Base-by-base conservation (phyloP, 2,113 vertebrate genomes). In the Myiagra hebetior region DNA sequence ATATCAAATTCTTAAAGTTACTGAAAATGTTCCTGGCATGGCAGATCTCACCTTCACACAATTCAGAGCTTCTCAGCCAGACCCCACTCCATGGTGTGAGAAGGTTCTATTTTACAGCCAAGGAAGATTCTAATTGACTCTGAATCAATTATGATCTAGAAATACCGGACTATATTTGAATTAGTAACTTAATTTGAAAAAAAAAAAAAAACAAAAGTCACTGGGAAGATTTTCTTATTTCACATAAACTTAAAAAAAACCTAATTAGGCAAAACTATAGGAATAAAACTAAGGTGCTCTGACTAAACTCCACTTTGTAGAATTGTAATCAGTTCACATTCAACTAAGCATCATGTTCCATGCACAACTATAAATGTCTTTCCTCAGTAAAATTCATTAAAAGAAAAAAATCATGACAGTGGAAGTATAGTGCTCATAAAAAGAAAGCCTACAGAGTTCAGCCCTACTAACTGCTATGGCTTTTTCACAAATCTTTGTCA, bases 331-430 rank as follows among this genome's bases (percentile, higher is more conserved):
- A 89, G 39, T 37, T 72, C 57, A 14, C 6, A 63, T 90, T 90
- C 49, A 70, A 28, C 41, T 42, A 56, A 56, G 15, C 21, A 57
- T 47, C 19, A 57, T 23, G 8, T 50, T 93, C 49, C 19, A 20
- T 30, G 9, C 0, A 0, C 4, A 4, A 21, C n/a, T 33, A 11
- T 22, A 8, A 55, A 35, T n/a, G 3, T 17, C 9, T 70, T 9
- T 64, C 68, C 59, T 72, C 16, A 74, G 5, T 60, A 67, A 88
- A 95, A 89, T 27, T 78, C 26, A 73, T 73, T 74, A 50, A 72
- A 65, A 64, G 9, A 21, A 37, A 60, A 68, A 65, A 46, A 70
- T 11, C 4, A 16, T 17, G 37, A 17, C 7, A 7, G 7, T 53
- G 13, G 19, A 69, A 70, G 14, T 39, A 42, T 4, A 50, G 30